Percentiles rank a stretch among this genome's conserved stretches.
Conservation (phyloP, 2,797 vertebrate genomes). For the Trematomus bernacchii region DNA sequence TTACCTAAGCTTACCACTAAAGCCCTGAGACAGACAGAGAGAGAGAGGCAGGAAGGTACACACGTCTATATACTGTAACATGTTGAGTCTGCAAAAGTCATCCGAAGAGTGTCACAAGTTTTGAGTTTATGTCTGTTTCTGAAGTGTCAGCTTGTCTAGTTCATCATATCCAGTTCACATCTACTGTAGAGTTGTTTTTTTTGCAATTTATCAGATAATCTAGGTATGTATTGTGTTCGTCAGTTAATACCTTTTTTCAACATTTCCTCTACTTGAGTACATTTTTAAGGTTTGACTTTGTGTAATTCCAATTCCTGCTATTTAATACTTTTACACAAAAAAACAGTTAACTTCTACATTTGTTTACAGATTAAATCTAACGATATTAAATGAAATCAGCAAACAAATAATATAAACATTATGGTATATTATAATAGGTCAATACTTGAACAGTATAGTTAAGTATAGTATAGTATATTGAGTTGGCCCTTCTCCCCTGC, state of each 20-base stretch:
- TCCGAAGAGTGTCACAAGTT: constrained; percentile 36
- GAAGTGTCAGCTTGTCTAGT: neutral
- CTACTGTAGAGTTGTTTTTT: no score
- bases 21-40: constrained; percentile 66
- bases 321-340: neutral
- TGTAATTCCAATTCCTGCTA: neutral
- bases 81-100: constrained; percentile 51
- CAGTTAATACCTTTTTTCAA: neutral
- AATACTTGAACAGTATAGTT: no score
- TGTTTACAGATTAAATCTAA: no score
- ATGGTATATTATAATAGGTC: no score
- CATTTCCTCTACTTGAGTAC: neutral
- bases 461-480: no score
- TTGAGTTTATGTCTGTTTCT: constrained; percentile 7
- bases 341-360: no score
- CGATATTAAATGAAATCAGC: no score
- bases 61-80: neutral
- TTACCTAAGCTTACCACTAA: constrained; percentile 84
- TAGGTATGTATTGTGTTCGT: no score
- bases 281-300: neutral
- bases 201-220: no score
- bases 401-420: no score
- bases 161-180: neutral
- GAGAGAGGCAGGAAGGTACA: constrained; percentile 1
- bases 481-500: no score